Evolutionary conservation across 2,113 vertebrate genomes (phyloP), one percentile per base, ranked within the genome.

Genomic region (Tautogolabrus adspersus): DNA sequence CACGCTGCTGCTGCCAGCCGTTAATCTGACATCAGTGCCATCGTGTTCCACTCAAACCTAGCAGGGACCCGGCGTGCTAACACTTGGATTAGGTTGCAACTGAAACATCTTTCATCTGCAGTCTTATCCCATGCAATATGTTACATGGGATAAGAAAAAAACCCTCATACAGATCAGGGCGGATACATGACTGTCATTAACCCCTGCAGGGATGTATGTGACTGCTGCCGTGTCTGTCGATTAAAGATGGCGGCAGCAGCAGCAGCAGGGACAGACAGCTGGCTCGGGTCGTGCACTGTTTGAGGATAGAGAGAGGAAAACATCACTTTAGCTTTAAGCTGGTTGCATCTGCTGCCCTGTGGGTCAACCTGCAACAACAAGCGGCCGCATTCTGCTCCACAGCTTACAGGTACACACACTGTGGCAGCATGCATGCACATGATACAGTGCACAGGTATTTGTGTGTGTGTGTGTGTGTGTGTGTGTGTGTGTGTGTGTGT

Each of bases 211-310:
- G 38, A 21, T 44, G 21, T 51, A 5, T 18, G 47, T 8, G 16
- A 18, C 47, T 18, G 44, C 44, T 21, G 59, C 75, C 57, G 75
- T 15, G 65, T 56, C 51, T 58, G 79, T 18, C n/a, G 73, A 51
- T 75, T 67, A 73, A 69, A 74, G 69, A 66, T 68, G 75, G 59
- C 56, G 37, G 77, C 63, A 55, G 26, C 34, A 60, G 56, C 66
- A 67, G 72, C 1, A 60, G 56, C 66, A 26, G 26, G 26, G 64
- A 73, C 1, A 23, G 72, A 65, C 52, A 34, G 21, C 13, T 23
- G 51, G 59, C 56, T 75, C 58, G 19, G 57, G 59, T 83, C 40
- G 18, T n/a, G 60, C 6, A n/a, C 15, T 22, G 30, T 22, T 19
- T 47, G 13, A 10, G 15, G 23, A 60, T 60, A 61, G 6, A 34